Evolutionary conservation across 1,140 invertebrate species (phyloP), one percentile per base, ranked within the genome.

Genomic region (Caerostris extrusa): DNA sequence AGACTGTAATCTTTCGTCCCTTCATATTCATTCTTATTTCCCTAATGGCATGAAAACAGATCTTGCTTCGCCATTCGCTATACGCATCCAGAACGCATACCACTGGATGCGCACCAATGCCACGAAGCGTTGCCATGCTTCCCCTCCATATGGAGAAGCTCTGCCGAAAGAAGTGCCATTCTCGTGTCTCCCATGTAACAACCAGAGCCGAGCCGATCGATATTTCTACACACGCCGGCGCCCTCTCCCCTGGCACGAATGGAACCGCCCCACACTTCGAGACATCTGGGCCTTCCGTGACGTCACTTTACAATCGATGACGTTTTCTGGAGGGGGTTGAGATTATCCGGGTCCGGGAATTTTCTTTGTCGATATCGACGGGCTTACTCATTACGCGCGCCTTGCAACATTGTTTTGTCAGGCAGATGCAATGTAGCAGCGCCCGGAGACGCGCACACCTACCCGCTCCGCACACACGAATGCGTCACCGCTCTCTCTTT

Each of bases 281-380:
- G 90, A 56, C 90, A 87, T 93, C 82, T 86, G 91, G 83, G 83
- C 91, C 82, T 93, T 50, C 82, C 19, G 60, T 93, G 91, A 93
- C 91, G 91, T 93, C 91, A 93, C 83, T 93, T 93, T 93, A 93
- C 91, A 93, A 93, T 93, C 91, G 91, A 93, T 93, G 91, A 93
- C 91, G 91, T 93, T 93, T 91, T 87, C 17, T n/a, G 83, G 53
- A 87, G n/a, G 90, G 90, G 55, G 82, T 67, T 17, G 60, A 87
- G 81, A 91, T 82, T 91, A 91, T 91, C 90, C 57, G 57, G 90
- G 90, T 82, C 90, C 58, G 19, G 58, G 81, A 50, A 67, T 55
- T 92, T 92, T 85, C 82, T 92, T 77, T 85, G 90, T 92, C 90
- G 60, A 92, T 92, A 92, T 85, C 90, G 90, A 85, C 69, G 90